Conservation (phyloP, 2,797 vertebrate genomes). For the Sciurus vulgaris region DNA sequence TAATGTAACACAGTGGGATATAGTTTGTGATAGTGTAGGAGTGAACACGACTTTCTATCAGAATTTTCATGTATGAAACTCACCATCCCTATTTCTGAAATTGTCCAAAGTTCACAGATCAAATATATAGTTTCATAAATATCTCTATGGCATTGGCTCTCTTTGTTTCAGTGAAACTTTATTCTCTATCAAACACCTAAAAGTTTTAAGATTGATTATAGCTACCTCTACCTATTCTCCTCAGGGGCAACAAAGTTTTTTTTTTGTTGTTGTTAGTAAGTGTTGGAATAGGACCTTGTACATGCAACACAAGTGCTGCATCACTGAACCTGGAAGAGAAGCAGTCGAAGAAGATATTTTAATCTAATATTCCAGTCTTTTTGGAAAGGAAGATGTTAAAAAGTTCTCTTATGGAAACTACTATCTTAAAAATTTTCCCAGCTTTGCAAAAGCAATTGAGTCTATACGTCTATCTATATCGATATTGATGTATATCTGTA, state of each 20-base stretch:
- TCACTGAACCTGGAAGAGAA: not conserved
- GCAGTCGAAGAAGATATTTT: not conserved
- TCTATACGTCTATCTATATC: not conserved
- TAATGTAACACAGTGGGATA: not conserved
- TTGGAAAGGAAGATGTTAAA: not conserved
- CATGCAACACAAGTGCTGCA: not conserved
- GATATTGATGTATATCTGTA: not conserved
- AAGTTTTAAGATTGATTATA: conserved; percentile 20
- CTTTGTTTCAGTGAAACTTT: conserved; percentile 25
- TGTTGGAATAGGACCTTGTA: not conserved
- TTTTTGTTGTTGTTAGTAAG: not conserved
- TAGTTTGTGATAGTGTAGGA: not conserved
- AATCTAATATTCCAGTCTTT: not conserved
- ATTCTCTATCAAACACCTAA: not conserved
- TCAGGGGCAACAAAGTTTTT: not conserved
- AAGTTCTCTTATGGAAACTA: not conserved
- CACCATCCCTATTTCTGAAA: not conserved
- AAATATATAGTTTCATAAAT: not conserved
- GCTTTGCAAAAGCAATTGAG: not conserved
- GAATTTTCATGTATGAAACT: not conserved
- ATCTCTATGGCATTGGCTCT: not conserved
- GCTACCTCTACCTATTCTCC: not conserved
- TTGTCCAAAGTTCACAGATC: not conserved
- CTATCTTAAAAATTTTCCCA: not conserved
- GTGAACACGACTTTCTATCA: not conserved